phyloP scores from a whole-genome alignment of 1,140 invertebrate genomes.

The Drosophila burlai region DNA sequence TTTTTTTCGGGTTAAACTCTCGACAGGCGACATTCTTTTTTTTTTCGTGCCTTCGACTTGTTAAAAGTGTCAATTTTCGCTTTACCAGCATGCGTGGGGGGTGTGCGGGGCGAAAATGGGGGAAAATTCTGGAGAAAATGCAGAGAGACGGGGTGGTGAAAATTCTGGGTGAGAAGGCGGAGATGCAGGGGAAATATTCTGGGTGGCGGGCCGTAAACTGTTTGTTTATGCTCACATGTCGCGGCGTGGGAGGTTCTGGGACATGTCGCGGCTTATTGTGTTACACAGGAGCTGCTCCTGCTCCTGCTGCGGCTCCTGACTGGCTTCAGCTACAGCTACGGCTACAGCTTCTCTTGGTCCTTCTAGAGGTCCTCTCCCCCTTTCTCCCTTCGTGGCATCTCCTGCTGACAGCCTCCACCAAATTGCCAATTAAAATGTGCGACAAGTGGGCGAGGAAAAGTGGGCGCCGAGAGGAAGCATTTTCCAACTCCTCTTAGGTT shows the following conservation, averaged over 20 bases:
- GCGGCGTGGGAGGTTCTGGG: constrained; percentile 28
- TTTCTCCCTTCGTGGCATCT: constrained; percentile 8
- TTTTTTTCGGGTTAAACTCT: constrained; percentile 73
- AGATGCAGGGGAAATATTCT: constrained; percentile 1
- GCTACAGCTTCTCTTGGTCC: constrained; percentile 8
- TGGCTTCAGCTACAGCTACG: constrained; percentile 46
- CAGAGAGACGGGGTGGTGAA: not conserved
- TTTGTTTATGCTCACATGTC: constrained; percentile 72
- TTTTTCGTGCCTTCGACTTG: constrained; percentile 57
- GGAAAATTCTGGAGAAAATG: constrained; percentile 6
- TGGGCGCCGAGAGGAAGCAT: constrained; percentile 29
- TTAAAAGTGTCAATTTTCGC: constrained; percentile 82
- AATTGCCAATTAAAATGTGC: constrained; percentile 82
- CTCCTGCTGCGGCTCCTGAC: not conserved
- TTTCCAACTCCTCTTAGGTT: constrained; percentile 24
- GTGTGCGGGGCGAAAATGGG: not conserved
- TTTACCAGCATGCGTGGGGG: constrained; percentile 48
- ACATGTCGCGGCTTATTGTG: constrained; percentile 59
- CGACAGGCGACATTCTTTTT: constrained; percentile 59
- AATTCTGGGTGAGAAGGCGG: not conserved
- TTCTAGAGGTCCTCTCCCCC: constrained; percentile 8
- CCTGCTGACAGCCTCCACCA: constrained; percentile 70
- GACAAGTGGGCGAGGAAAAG: constrained; percentile 53
- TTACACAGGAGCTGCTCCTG: constrained; percentile 60
- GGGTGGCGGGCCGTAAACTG: constrained; percentile 39